Evolutionary conservation across 1,140 invertebrate genomes (phyloP).

Genomic region (Pseudomyrmex pallidus): DNA sequence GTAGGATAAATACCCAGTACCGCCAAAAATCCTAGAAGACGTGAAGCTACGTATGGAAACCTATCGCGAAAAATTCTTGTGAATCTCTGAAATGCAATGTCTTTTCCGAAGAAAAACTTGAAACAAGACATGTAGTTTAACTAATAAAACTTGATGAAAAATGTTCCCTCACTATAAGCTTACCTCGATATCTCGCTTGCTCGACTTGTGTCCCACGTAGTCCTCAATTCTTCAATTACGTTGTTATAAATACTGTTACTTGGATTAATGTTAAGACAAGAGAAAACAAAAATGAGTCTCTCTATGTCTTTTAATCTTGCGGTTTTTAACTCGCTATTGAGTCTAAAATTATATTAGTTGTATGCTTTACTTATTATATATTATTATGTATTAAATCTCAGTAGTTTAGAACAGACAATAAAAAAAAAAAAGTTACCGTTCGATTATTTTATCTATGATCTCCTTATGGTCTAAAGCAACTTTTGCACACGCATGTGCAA

Average conservation of each 20-base stretch:
- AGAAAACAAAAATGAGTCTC: constrained; percentile 85
- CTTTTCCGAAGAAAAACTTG: neutral
- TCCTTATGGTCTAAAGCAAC: constrained; percentile 80
- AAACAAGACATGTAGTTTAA: constrained; percentile 3
- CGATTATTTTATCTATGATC: constrained; percentile 77
- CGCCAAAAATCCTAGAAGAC: constrained; percentile 84
- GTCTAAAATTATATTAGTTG: constrained; percentile 70
- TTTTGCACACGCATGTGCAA: constrained; percentile 85
- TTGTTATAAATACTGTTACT: constrained; percentile 81
- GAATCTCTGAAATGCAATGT: constrained; percentile 3
- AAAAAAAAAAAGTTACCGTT: constrained; percentile 75
- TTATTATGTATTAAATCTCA: neutral
- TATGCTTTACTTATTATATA: neutral
- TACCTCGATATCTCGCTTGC: constrained; percentile 82
- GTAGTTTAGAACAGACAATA: neutral
- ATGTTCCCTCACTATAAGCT: constrained; percentile 30
- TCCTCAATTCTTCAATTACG: constrained; percentile 84
- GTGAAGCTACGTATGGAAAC: constrained; percentile 81
- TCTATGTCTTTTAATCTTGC: constrained; percentile 88
- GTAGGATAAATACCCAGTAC: constrained; percentile 82
- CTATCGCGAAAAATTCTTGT: constrained; percentile 52
- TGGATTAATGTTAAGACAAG: constrained; percentile 84
- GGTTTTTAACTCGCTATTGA: constrained; percentile 69
- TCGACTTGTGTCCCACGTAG: constrained; percentile 75
- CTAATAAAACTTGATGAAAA: constrained; percentile 2